Evolutionary conservation across 2,113 vertebrate genomes (phyloP).

Genomic region (Bungarus multicinctus): DNA sequence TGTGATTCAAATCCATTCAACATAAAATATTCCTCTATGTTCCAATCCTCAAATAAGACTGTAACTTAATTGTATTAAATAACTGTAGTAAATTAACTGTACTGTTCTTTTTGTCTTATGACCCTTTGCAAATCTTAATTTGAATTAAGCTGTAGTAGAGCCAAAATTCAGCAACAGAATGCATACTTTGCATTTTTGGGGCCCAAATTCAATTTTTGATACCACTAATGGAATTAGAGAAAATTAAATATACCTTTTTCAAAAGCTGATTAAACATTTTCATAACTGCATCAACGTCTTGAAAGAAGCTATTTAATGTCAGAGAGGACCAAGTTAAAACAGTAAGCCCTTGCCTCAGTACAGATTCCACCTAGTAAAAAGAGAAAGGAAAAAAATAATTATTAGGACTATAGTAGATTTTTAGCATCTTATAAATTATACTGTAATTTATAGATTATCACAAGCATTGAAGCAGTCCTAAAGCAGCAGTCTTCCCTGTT

Average conservation of each 20-base stretch:
- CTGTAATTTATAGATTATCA: background rate
- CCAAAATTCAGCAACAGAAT: background rate
- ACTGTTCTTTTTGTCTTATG: background rate
- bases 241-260: constrained; percentile 70
- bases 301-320: constrained; percentile 75
- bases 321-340: constrained; percentile 81
- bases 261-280: constrained; percentile 72
- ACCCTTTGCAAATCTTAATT: background rate
- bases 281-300: constrained; percentile 72
- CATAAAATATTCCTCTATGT: background rate
- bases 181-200: background rate
- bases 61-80: background rate
- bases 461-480: background rate
- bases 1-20: background rate
- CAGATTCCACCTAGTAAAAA: constrained; percentile 73
- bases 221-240: background rate
- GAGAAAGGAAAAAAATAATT: background rate
- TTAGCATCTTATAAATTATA: background rate
- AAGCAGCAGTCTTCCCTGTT: background rate
- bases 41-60: background rate
- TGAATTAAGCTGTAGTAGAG: background rate
- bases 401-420: background rate
- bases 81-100: background rate
- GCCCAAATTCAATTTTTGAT: background rate
- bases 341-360: constrained; percentile 75